Evolutionary conservation across 2,113 vertebrate species (phyloP), one percentile per base, ranked within the genome.

Genomic region (Halcyon malimbica): DNA sequence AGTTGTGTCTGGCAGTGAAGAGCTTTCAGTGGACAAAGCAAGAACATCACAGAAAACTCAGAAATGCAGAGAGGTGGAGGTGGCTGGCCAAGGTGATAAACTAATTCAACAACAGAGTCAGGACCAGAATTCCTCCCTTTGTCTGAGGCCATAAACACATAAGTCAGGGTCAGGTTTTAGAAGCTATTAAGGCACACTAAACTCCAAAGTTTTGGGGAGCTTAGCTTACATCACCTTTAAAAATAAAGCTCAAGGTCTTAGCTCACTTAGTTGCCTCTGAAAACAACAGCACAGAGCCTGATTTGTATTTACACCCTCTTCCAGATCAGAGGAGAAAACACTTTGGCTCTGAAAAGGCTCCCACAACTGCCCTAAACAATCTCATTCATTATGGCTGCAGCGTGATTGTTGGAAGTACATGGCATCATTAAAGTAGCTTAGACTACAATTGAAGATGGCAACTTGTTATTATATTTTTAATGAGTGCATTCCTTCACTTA

Each of bases 401-500:
- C 94, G 63, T 25, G 51, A 78, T 83, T 2, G 3, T 44, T 94
- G 90, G 92, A 95, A 93, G 76, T 91, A 98, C 97, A 86, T 91
- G 92, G 76, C 96, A 91, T 98, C 98, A 97, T 98, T 98, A 98
- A 81, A 89, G 94, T 69, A 59, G 89, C 93, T 97, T 94, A 96
- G 96, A 95, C 94, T 17, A 59, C 96, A 97, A 89, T 65, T 97
- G 97, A 98, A 97, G 96, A 97, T 96, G 95, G 96, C 93, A 97
- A 98, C 98, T 98, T 96, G 96, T 91, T 98, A 97, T 97, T 93
- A 87, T 83, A 62, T 97, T 98, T 97, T 97, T 97, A 97, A 97
- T 96, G 93, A 96, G 69, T 93, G 48, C 89, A 89, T 96, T 97
- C 77, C 77, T 89, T 89, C 88, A 92, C 79, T 96, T 93, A 90